These are phyloP conservation scores for Anolis apletophallus DNA, from an alignment of 2,797 vertebrate genomes.

Conservation along the genomic window DNA sequence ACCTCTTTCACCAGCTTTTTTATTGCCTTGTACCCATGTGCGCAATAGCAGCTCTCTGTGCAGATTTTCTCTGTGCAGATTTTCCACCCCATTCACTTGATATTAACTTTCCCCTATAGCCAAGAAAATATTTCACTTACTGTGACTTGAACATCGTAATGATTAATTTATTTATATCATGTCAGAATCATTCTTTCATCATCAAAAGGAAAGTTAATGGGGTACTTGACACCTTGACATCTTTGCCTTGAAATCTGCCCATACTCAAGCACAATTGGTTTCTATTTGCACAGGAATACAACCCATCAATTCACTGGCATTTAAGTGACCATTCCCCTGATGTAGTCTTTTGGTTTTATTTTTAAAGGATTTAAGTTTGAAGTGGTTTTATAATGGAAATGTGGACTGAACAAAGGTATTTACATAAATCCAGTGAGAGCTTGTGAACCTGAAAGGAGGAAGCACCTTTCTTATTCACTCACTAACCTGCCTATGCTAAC, in stretches of 20 bases:
- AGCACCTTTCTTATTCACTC: too few species aligned
- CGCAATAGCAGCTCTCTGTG: accelerated
- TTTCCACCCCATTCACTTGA: background rate
- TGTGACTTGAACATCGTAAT: background rate
- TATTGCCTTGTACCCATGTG: background rate
- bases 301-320: constrained; percentile 17
- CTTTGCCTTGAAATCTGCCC: constrained; percentile 22
- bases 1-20: background rate
- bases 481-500: too few species aligned
- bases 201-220: background rate
- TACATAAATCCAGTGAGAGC: background rate
- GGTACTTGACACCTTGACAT: constrained; percentile 15
- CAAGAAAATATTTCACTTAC: background rate
- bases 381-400: background rate
- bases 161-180: background rate
- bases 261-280: background rate
- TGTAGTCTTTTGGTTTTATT: constrained; percentile 19
- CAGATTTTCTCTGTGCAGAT: background rate
- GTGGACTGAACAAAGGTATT: background rate
- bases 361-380: constrained; percentile 18
- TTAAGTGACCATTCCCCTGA: background rate
- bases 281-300: constrained; percentile 30
- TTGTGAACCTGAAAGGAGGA: too few species aligned
- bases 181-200: background rate
- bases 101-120: background rate